Base-by-base conservation (phyloP, 2,797 vertebrate genomes). In the Gila robusta region DNA sequence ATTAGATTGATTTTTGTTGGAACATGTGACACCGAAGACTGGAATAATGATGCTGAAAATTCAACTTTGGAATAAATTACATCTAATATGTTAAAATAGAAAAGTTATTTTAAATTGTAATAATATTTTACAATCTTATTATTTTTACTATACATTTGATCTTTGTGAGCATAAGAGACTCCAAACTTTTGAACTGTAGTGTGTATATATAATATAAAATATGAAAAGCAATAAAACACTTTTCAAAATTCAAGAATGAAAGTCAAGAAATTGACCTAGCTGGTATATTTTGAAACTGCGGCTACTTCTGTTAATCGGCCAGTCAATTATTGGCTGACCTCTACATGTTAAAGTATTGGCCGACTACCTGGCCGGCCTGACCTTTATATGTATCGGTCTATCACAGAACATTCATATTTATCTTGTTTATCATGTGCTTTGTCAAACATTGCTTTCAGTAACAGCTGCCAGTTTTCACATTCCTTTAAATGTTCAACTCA, bases 381-480 rank as follows among this genome's bases (percentile, higher is more conserved):
- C 16, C 56, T 19, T 21, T 64, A 44, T 28, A 79, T 23, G 9
- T 81, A 49, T 67, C 41, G 23, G 62, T 81, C 79, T 69, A 35
- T 67, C 77, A 64, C 56, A 59, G 35, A 78, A 26, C 66, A 32
- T 81, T 35, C 21, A 69, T 19, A 49, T 70, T 54, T 70, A 21
- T 54, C 32, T 52, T 56, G 64, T 54, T 81, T 26, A 56, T 81
- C 66, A 64, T 62, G 21, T 73, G 21, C 19, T 62, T 47, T 32
- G 66, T 72, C 26, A 82, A 82, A 72, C 49, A 82, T 41, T 4
- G 26, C 52, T 83, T 74, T 64, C 41, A 47, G 54, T 28, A 79
- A 44, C 67, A 47, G 69, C 52, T n/a, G 73, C 69, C 23, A 17
- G 28, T 86, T 86, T 70, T 81, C 66, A 72, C 26, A 71, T 67